These are phyloP conservation scores for Drosophila willistoni DNA, from an alignment of 1,140 invertebrate genomes.

Conservation along the genomic window DNA sequence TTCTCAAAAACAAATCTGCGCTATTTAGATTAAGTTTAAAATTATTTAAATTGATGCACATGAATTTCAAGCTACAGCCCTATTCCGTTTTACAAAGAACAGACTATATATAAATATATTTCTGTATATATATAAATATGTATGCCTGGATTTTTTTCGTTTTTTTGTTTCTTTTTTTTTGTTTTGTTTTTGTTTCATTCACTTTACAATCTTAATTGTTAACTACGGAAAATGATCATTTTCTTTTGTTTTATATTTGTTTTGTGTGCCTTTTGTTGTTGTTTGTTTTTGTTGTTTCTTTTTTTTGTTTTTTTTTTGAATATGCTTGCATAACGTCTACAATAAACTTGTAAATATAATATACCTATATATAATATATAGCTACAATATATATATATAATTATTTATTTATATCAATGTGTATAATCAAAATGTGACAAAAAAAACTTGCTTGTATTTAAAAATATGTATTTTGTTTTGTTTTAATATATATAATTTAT, in stretches of 20 bases:
- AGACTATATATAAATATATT: constrained; percentile 68
- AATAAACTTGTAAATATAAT: constrained; percentile 63
- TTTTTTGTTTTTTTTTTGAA: constrained; percentile 29
- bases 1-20: too few relatives aligned
- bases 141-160: constrained; percentile 56
- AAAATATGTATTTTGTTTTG: constrained; percentile 65
- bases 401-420: constrained; percentile 61
- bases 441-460: constrained; percentile 66
- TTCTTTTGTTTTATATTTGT: constrained; percentile 39
- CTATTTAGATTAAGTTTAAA: too few relatives aligned
- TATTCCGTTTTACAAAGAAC: too few relatives aligned
- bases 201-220: constrained; percentile 77
- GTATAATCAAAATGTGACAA: constrained; percentile 78
- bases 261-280: constrained; percentile 44
- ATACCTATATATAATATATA: constrained; percentile 44
- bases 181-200: constrained; percentile 18
- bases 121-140: constrained; percentile 65
- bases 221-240: constrained; percentile 61
- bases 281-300: neutral
- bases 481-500: constrained; percentile 21
- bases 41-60: too few relatives aligned
- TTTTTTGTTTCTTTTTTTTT: too few relatives aligned
- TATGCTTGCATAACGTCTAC: constrained; percentile 74
- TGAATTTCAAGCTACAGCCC: too few relatives aligned
- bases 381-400: constrained; percentile 48